Percentiles rank a stretch among this genome's conserved stretches.
Conservation (phyloP, 2,888 invertebrate genomes). For the Calameuta idolon region DNA sequence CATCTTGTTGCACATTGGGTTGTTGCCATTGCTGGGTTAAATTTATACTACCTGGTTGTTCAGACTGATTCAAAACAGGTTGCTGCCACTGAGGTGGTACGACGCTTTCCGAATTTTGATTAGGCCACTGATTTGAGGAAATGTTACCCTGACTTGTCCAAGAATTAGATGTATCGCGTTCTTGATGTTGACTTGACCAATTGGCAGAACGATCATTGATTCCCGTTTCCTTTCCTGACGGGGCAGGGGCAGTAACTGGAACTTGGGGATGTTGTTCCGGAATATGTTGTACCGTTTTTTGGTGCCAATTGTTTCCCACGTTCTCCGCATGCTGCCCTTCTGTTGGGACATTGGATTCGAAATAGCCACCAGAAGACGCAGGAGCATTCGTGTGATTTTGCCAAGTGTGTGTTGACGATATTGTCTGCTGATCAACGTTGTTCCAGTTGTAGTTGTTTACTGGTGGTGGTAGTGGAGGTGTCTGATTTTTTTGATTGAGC, state of each 20-base stretch:
- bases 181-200: constrained; percentile 37
- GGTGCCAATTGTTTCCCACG: constrained; percentile 39
- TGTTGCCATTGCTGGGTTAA: constrained; percentile 33
- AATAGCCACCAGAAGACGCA: constrained; percentile 33
- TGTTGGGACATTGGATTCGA: constrained; percentile 40
- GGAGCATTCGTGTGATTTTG: constrained; percentile 46
- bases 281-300: constrained; percentile 16
- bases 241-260: constrained; percentile 18
- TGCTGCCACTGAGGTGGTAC: constrained; percentile 33
- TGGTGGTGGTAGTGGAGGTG: constrained; percentile 21
- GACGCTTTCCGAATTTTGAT: constrained; percentile 42
- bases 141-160: constrained; percentile 23
- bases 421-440: constrained; percentile 39
- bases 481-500: constrained; percentile 29
- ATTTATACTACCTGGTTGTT: constrained; percentile 32
- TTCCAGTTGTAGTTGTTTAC: constrained; percentile 53
- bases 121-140: constrained; percentile 43
- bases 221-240: constrained; percentile 29
- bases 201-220: constrained; percentile 39
- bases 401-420: constrained; percentile 41
- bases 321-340: constrained; percentile 41
- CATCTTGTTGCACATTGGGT: constrained; percentile 24
- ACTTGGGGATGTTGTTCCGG: constrained; percentile 31
- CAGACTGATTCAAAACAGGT: constrained; percentile 33
- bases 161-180: constrained; percentile 22